Conservation (phyloP, 2,113 vertebrate species). For the Donacobius atricapilla region DNA sequence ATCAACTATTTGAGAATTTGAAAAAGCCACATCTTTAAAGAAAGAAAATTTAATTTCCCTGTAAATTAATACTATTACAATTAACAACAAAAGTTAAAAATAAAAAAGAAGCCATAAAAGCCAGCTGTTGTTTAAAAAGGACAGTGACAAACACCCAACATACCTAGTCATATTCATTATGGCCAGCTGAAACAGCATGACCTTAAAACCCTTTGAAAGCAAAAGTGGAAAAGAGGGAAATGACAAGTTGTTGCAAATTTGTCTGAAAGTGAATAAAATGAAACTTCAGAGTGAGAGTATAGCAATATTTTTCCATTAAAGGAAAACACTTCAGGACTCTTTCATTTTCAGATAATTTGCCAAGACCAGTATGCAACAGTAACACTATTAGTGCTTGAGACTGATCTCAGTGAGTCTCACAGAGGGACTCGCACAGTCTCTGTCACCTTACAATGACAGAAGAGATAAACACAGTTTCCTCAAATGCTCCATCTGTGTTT, state of each 20-base stretch:
- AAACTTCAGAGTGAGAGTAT: background rate
- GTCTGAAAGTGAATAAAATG: constrained; percentile 33
- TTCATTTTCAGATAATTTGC: constrained; percentile 10
- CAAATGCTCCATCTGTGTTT: background rate
- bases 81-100: background rate
- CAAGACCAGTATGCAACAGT: background rate
- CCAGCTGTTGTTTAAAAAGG: background rate
- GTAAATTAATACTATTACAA: background rate
- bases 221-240: background rate
- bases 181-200: background rate
- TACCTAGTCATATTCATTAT: background rate
- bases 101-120: background rate
- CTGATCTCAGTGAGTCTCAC: background rate
- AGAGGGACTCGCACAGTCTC: background rate
- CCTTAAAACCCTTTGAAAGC: background rate
- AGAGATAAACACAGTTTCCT: background rate
- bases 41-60: background rate
- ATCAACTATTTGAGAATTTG: background rate
- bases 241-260: background rate
- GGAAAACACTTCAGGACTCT: background rate
- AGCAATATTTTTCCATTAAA: constrained; percentile 24
- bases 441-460: background rate
- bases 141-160: background rate
- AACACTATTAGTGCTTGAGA: background rate
- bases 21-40: background rate